Conservation (phyloP, 2,113 vertebrate species). For the Crotophaga sulcirostris region DNA sequence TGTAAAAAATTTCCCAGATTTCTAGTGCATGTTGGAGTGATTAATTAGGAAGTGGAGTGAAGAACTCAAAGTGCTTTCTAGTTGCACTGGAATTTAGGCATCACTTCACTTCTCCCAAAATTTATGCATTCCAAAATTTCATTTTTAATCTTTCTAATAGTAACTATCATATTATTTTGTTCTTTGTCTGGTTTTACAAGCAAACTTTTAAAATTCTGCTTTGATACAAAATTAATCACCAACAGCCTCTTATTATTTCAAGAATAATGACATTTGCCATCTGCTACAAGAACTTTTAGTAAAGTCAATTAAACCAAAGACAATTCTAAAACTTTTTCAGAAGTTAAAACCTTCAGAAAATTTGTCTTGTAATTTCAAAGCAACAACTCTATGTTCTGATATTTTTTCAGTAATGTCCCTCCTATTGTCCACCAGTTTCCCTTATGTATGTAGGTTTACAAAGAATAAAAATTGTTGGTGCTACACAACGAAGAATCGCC, state of each 20-base stretch:
- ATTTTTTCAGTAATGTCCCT: background rate
- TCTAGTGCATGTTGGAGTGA: constrained; percentile 50
- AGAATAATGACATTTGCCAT: background rate
- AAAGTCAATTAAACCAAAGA: background rate
- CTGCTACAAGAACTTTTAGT: background rate
- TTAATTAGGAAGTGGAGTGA: constrained; percentile 62
- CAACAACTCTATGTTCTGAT: background rate
- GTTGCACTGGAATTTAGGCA: too few relatives aligned
- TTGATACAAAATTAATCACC: background rate
- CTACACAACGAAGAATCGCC: background rate
- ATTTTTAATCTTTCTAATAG: background rate
- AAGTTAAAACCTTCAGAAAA: background rate
- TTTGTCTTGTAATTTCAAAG: background rate
- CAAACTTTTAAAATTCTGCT: background rate
- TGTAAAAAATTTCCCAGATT: constrained; percentile 45
- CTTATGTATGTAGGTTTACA: background rate
- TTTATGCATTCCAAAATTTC: constrained; percentile 41
- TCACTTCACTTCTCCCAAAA: constrained; percentile 54
- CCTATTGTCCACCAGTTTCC: background rate
- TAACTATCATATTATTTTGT: constrained; percentile 5
- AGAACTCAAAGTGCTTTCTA: background rate
- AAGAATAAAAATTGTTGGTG: background rate
- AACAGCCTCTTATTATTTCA: background rate
- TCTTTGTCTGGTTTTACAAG: constrained; percentile 32
- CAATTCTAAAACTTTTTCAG: background rate